phyloP scores from a whole-genome alignment of 2,888 invertebrate species.

The Lasioglossum figueresi region DNA sequence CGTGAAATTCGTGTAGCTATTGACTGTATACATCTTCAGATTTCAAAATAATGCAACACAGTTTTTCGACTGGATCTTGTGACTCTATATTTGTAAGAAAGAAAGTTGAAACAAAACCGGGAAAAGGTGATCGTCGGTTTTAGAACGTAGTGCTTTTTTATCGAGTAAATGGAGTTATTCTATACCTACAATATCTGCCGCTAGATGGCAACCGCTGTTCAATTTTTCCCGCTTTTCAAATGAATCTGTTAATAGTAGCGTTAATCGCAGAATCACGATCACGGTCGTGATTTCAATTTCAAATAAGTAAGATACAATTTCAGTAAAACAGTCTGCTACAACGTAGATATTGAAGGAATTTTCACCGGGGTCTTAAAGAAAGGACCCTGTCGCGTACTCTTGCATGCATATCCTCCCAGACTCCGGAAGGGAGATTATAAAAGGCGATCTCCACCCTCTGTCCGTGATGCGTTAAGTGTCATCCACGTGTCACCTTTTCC shows the following conservation, averaged over 20 bases:
- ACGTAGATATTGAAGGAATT: neutral
- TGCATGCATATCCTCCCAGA: neutral
- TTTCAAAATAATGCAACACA: constrained; percentile 11
- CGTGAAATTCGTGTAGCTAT: neutral
- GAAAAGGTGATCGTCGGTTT: neutral
- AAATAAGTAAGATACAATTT: neutral
- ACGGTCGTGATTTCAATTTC: too few relatives aligned
- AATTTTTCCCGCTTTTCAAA: constrained; percentile 2
- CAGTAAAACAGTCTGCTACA: neutral
- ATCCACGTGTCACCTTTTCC: constrained; percentile 41
- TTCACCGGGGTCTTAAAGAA: neutral
- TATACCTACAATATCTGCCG: neutral
- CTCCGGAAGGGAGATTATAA: neutral
- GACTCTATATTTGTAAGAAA: neutral
- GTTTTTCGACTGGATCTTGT: neutral
- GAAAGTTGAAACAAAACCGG: constrained; percentile 7
- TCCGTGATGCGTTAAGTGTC: constrained; percentile 38
- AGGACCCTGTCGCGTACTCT: neutral
- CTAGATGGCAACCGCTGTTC: neutral
- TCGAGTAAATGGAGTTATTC: neutral
- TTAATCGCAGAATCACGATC: too few relatives aligned
- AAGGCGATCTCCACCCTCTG: constrained; percentile 10
- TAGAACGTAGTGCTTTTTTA: neutral
- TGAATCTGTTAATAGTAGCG: neutral
- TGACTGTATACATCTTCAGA: neutral